These are phyloP conservation scores for Tamandua tetradactyla DNA, from an alignment of 2,797 vertebrate species.

Conservation along the genomic window DNA sequence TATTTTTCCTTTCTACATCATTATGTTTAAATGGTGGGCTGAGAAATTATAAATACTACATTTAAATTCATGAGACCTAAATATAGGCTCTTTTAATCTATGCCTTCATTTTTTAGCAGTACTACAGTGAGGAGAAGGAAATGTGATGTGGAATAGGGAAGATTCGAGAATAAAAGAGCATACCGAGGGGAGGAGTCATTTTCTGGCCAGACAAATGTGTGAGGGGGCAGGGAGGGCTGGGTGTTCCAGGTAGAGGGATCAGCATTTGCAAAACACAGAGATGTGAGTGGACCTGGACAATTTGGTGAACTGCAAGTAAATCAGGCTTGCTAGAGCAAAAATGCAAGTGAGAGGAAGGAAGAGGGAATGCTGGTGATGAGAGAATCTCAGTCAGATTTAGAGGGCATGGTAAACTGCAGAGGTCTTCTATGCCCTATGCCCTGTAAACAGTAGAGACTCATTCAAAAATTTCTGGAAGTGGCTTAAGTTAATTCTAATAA, in stretches of 20 bases:
- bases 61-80: slow-evolving; percentile 42
- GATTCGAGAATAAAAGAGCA: background rate
- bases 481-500: too few species aligned
- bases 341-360: background rate
- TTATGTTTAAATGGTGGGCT: background rate
- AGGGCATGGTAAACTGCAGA: background rate
- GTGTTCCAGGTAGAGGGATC: background rate
- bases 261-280: background rate
- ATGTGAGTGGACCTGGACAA: background rate
- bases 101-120: slow-evolving; percentile 32
- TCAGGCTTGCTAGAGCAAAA: background rate
- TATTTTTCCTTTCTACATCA: slow-evolving; percentile 32
- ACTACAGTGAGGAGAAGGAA: background rate
- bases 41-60: slow-evolving; percentile 35
- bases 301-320: background rate
- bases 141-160: background rate
- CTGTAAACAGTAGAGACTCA: background rate
- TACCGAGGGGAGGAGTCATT: background rate
- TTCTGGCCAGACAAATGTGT: background rate
- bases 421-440: background rate
- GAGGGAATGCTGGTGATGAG: too few species aligned
- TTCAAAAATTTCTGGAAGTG: background rate
- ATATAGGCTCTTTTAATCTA: background rate
- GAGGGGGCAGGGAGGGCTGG: rapidly evolving
- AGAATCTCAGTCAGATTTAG: rapidly evolving